Percentiles rank a stretch among this genome's conserved stretches.
phyloP scores from a whole-genome alignment of 53 echinoderm and acorn worm genomes.

The Holothuria scabra region DNA sequence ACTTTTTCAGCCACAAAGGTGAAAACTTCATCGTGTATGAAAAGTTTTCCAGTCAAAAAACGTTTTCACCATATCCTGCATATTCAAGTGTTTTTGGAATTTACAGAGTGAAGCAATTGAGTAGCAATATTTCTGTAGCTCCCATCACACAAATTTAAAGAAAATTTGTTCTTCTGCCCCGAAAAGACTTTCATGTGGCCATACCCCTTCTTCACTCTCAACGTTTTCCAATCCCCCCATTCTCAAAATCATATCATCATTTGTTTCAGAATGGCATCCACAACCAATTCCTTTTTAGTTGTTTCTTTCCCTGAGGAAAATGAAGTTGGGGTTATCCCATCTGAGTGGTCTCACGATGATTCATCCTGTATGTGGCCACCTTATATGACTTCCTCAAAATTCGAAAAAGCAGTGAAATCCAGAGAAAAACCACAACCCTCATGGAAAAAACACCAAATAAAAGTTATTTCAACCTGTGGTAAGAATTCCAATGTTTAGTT shows the following conservation, averaged over 20 bases:
- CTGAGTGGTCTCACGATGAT: neutral
- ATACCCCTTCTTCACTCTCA: neutral
- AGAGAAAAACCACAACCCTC: neutral
- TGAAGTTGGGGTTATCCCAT: neutral
- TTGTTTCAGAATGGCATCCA: neutral
- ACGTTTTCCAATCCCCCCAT: neutral
- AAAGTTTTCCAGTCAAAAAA: neutral
- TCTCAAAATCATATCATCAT: neutral
- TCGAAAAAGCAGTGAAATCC: neutral
- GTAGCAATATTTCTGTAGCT: neutral
- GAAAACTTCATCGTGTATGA: slow-evolving; percentile 4
- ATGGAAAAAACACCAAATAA: neutral
- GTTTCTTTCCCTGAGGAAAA: neutral
- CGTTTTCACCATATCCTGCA: neutral
- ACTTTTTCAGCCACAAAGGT: neutral
- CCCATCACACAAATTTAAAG: neutral
- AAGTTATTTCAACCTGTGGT: neutral
- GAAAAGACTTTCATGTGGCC: neutral
- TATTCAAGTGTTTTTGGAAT: neutral
- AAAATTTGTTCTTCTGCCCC: neutral
- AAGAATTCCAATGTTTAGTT: neutral
- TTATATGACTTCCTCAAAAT: neutral
- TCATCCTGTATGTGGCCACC: neutral
- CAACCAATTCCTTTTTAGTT: neutral
- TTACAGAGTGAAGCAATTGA: slow-evolving; percentile 7